Evolutionary conservation across 1,140 invertebrate genomes (phyloP).

Genomic region (Xylocopa sonorina): DNA sequence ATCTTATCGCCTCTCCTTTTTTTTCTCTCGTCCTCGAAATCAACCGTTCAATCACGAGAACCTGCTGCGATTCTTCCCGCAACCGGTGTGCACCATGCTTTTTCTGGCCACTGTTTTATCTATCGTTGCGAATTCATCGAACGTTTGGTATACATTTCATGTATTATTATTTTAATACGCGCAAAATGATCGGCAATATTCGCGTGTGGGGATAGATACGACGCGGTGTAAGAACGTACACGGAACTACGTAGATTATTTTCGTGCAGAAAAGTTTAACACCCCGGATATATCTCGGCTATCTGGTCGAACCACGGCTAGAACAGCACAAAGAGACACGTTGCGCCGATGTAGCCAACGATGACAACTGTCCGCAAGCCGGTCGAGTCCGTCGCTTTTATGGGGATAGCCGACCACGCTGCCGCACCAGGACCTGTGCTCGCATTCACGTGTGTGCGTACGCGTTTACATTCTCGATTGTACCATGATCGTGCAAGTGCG

Average conservation of each 20-base stretch:
- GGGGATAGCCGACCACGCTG: constrained; percentile 65
- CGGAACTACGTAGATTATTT: neutral
- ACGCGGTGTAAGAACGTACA: neutral
- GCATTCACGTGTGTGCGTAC: constrained; percentile 12
- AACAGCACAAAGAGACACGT: constrained; percentile 33
- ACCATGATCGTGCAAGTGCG: constrained; percentile 34
- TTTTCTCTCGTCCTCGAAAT: neutral
- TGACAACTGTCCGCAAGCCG: constrained; percentile 74
- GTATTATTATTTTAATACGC: neutral
- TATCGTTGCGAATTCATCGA: neutral
- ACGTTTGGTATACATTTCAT: neutral
- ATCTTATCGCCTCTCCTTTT: constrained; percentile 20
- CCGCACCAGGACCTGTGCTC: constrained; percentile 30
- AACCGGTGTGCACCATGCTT: neutral
- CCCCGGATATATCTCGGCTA: neutral
- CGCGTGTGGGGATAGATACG: neutral
- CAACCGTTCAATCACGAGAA: constrained; percentile 6
- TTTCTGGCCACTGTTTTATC: neutral
- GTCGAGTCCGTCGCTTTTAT: constrained; percentile 72
- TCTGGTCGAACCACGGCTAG: neutral
- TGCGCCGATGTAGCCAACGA: constrained; percentile 59
- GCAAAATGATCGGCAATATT: neutral
- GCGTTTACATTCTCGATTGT: constrained; percentile 23
- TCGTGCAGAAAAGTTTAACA: neutral
- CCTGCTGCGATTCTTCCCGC: neutral